phyloP scores from a whole-genome alignment of 2,113 vertebrate genomes.

The Ochotona princeps region DNA sequence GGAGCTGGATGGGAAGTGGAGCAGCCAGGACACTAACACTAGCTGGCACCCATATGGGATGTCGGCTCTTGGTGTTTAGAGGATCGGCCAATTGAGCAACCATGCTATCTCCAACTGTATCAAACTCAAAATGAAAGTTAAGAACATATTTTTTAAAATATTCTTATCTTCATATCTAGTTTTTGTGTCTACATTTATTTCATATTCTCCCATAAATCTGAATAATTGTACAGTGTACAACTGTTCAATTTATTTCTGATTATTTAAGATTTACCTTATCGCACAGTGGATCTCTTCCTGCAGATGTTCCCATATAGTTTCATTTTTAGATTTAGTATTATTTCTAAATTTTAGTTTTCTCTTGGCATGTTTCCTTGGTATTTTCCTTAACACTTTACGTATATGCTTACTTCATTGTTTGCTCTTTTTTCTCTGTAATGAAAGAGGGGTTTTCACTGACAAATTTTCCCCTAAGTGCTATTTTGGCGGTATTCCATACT shows the following conservation, averaged over 20 bases:
- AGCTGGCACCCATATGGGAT: too few species aligned
- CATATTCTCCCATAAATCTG: slow-evolving; percentile 14
- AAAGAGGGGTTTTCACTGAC: slow-evolving; percentile 49
- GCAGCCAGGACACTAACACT: too few species aligned
- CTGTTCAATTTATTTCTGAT: slow-evolving; percentile 30
- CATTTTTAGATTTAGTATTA: slow-evolving; percentile 36
- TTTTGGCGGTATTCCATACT: slow-evolving; percentile 71
- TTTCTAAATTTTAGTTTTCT: neutral
- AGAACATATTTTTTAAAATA: slow-evolving; percentile 26
- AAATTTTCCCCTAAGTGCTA: slow-evolving; percentile 74
- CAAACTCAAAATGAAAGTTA: slow-evolving; percentile 1
- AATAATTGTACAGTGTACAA: slow-evolving; percentile 37
- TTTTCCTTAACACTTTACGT: slow-evolving; percentile 55
- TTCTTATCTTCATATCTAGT: slow-evolving; percentile 7
- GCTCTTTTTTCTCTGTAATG: slow-evolving; percentile 42
- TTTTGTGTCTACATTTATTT: slow-evolving; percentile 43
- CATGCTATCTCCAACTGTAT: neutral
- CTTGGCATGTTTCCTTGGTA: slow-evolving; percentile 52
- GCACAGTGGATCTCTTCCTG: slow-evolving; percentile 36
- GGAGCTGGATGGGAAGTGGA: too few species aligned
- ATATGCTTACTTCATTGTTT: slow-evolving; percentile 60
- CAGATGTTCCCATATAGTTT: slow-evolving; percentile 46
- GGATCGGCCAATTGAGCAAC: too few species aligned
- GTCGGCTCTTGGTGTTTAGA: too few species aligned
- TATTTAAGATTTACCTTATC: slow-evolving; percentile 60